Evolutionary conservation across 2,797 vertebrate species (phyloP), one percentile per base, ranked within the genome.

Genomic region (Mionectes olivaceus): DNA sequence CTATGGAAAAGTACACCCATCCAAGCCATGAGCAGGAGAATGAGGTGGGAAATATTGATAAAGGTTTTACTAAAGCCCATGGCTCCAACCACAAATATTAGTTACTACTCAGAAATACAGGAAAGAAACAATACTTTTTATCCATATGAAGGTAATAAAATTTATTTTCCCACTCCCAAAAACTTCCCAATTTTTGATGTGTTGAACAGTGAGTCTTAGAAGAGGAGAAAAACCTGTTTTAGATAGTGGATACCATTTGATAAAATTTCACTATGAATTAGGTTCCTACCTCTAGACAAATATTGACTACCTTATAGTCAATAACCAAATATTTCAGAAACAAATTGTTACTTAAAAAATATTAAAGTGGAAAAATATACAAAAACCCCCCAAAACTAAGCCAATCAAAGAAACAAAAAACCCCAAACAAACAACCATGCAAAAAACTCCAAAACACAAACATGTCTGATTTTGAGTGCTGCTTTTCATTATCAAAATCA

Each of bases 131-230:
- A 3, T 15, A 14, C 2, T 50, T 21, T 8, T 25, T 33, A 33
- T 21, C 9, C 5, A 5, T 5, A 17, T 14, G 19, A 68, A 64
- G 19, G 3, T 10, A 32, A 8, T 37, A 39, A 32, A 19, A 35
- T 30, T 19, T 60, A 28, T 53, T 87, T 59, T 2, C 10, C 5
- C 4, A 12, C 2, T 56, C 15, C 30, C 11, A 39, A 73, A 6
- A 43, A 14, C n/a, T 56, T 32, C 43, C 9, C 21, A 1, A 1
- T 0, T 60, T 82, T 37, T 32, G 4, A n/a, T 63, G 25, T 19
- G 9, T 11, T 75, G 22, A 35, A 4, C 33, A 14, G 11, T 4
- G 39, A 59, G 13, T 3, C 10, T 56, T 0, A 2, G 7, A 35
- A 49, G 12, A 21, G 8, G 27, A 50, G 41, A 30, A 50, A 49